These are phyloP conservation scores for Parazoanthus atlanticus DNA, from an alignment of 92 coral and sea anemone genomes.

Conservation along the genomic window DNA sequence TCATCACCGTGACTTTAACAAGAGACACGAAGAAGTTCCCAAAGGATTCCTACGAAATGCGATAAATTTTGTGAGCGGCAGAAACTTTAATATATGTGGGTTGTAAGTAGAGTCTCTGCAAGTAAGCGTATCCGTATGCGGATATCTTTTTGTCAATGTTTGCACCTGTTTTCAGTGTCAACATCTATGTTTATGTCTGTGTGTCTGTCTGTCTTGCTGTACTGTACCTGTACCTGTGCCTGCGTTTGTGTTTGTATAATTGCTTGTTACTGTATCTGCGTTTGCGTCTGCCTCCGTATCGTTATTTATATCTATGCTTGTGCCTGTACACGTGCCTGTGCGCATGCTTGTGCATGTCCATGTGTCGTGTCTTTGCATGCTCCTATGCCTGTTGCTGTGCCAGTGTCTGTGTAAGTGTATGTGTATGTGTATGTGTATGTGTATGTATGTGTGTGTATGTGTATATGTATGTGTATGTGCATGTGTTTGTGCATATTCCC, in stretches of 20 bases:
- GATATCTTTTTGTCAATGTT: too few relatives aligned
- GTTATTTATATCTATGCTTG: too few relatives aligned
- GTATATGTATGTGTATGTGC: not conserved
- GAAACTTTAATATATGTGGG: not conserved
- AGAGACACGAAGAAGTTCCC: slow-evolving; percentile 15
- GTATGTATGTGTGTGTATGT: not conserved
- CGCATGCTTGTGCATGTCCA: too few relatives aligned
- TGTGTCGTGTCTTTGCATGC: too few relatives aligned
- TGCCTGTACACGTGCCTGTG: too few relatives aligned
- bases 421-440: not conserved
- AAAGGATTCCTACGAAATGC: slow-evolving; percentile 36
- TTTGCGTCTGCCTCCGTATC: too few relatives aligned
- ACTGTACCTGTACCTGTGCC: not conserved
- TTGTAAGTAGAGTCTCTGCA: not conserved
- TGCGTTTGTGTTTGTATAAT: not conserved
- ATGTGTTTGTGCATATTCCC: not conserved
- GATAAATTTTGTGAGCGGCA: not conserved
- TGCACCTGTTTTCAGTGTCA: not conserved
- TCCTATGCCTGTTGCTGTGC: too few relatives aligned
- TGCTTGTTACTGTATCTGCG: not conserved
- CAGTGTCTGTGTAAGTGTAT: too few relatives aligned
- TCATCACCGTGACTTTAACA: slow-evolving; percentile 38
- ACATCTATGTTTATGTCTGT: not conserved
- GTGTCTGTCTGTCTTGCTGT: not conserved
- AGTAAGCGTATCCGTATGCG: not conserved